Evolutionary conservation across 2,797 vertebrate genomes (phyloP).

Genomic region (Sphenopsis melanotis): DNA sequence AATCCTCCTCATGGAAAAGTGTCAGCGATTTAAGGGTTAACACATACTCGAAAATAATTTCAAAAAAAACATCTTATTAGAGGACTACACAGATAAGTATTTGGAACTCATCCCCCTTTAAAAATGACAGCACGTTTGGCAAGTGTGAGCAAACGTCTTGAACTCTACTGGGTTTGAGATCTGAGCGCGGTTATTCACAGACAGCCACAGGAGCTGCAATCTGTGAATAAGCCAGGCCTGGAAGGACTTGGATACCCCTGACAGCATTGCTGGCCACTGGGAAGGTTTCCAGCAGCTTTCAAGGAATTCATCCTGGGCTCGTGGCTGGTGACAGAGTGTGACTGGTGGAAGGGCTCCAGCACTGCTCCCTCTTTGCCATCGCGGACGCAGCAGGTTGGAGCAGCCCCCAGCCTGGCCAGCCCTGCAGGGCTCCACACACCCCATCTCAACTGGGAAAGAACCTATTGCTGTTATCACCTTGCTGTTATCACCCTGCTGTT

Average conservation of each 20-base stretch:
- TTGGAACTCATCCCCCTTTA: conserved; percentile 65
- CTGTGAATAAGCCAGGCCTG: conserved; percentile 48
- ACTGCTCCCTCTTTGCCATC: background rate
- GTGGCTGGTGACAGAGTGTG: conserved; percentile 66
- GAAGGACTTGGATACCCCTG: conserved; percentile 19
- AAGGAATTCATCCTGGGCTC: conserved; percentile 25
- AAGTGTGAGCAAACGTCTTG: conserved; percentile 71
- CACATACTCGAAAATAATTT: conserved; percentile 43
- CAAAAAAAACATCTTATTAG: conserved; percentile 45
- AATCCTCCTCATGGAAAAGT: conserved; percentile 48
- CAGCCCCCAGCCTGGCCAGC: conserved; percentile 26
- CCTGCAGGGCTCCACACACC: background rate
- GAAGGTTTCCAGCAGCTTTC: conserved; percentile 45
- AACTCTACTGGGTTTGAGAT: conserved; percentile 62
- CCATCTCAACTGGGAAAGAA: background rate
- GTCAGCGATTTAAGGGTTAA: conserved; percentile 68
- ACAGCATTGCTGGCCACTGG: background rate
- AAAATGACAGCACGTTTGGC: conserved; percentile 75
- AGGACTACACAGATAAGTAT: conserved; percentile 60
- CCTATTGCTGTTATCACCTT: background rate
- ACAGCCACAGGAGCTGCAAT: conserved; percentile 55
- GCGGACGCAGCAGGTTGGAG: background rate
- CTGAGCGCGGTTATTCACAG: conserved; percentile 59
- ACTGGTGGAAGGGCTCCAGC: conserved; percentile 21
- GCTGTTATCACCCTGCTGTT: background rate